Evolutionary conservation across 2,113 vertebrate species (phyloP).

Genomic region (Nettapus auritus): DNA sequence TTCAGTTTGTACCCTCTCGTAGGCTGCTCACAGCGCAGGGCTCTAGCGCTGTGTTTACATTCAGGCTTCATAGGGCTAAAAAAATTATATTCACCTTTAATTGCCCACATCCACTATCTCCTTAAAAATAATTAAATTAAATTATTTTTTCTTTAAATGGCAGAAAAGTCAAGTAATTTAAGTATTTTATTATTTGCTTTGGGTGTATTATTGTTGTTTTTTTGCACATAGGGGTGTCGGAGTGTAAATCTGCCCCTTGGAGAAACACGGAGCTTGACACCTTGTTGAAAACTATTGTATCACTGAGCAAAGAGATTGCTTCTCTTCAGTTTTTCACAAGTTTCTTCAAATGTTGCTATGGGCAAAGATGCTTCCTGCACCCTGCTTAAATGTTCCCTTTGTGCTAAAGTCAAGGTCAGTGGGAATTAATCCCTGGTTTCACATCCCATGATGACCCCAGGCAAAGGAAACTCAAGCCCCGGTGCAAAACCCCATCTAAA

Average conservation of each 20-base stretch:
- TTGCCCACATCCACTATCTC: background rate
- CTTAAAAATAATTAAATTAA: too few species aligned
- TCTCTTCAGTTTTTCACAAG: background rate
- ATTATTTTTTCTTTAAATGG: too few species aligned
- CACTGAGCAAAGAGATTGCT: background rate
- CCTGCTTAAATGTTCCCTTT: accelerated
- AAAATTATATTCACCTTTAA: background rate
- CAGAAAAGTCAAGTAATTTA: accelerated
- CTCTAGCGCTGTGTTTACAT: background rate
- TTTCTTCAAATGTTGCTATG: background rate
- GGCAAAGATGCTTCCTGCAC: background rate
- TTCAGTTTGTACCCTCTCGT: background rate
- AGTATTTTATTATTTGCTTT: background rate
- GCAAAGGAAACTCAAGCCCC: background rate
- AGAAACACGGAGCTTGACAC: accelerated
- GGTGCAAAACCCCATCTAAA: background rate
- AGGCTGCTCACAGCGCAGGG: background rate
- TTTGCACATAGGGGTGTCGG: background rate
- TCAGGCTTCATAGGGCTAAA: accelerated
- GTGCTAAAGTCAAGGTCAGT: background rate
- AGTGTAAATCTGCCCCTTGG: background rate
- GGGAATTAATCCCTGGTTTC: background rate
- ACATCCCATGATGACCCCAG: background rate
- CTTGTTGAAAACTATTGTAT: accelerated
- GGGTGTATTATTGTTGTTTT: background rate